phyloP scores from a whole-genome alignment of 2,797 vertebrate species.

The Pelobates cultripes region DNA sequence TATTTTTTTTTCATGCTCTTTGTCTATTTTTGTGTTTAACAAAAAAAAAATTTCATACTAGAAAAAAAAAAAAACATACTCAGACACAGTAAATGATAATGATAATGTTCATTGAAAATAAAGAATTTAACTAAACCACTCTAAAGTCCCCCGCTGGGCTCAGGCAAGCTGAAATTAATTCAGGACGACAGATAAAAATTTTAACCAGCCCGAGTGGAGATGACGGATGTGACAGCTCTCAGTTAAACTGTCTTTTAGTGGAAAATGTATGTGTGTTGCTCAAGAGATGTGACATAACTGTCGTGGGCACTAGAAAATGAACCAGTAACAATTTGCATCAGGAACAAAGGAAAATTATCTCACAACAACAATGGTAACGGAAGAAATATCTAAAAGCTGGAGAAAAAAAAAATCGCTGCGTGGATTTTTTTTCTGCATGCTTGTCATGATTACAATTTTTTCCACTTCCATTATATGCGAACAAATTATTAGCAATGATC shows the following conservation, averaged over 20 bases:
- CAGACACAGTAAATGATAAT: conserved; percentile 64
- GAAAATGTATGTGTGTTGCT: conserved; percentile 79
- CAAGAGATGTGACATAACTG: conserved; percentile 77
- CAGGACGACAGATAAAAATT: conserved; percentile 82
- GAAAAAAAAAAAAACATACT: conserved; percentile 71
- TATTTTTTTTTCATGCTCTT: not conserved
- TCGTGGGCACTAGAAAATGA: conserved; percentile 72
- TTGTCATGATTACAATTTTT: too few species aligned
- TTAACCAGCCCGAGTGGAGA: conserved; percentile 77
- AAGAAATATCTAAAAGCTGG: conserved; percentile 38
- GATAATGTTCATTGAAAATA: conserved; percentile 68
- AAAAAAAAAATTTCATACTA: conserved; percentile 68
- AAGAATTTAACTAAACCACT: conserved; percentile 78
- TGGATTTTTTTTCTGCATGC: not conserved
- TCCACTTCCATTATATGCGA: too few species aligned
- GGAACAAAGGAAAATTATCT: conserved; percentile 76
- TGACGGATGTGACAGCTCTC: conserved; percentile 82
- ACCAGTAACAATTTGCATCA: conserved; percentile 75
- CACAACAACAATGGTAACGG: conserved; percentile 38
- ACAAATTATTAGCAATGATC: not conserved
- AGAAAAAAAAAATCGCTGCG: not conserved
- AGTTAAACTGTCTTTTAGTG: conserved; percentile 82
- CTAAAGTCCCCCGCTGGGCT: conserved; percentile 78
- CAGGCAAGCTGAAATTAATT: conserved; percentile 83
- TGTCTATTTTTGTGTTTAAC: conserved; percentile 59